Conservation (phyloP, 2,113 vertebrate genomes). For the Zonotrichia leucophrys region DNA sequence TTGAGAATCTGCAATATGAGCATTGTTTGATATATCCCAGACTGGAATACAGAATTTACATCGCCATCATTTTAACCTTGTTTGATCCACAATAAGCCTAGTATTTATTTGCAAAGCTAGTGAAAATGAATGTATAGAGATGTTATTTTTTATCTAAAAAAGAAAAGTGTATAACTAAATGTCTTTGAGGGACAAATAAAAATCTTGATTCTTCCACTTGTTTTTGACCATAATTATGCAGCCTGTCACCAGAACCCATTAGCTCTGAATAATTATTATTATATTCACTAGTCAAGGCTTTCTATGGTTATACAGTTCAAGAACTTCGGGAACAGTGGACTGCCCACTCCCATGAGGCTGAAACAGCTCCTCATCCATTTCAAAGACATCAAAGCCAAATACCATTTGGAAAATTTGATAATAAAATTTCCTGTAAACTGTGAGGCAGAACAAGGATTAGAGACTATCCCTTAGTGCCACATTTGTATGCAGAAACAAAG, state of each 20-base stretch:
- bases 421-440: fast-evolving
- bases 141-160: not conserved
- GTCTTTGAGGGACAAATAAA: not conserved
- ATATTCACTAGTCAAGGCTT: not conserved
- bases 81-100: not conserved
- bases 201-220: not conserved
- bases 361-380: not conserved
- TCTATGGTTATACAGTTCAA: not conserved
- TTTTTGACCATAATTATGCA: not conserved
- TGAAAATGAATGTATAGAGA: not conserved
- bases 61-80: not conserved
- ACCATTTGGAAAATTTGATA: fast-evolving
- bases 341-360: fast-evolving
- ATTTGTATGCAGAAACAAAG: not conserved
- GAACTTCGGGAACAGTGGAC: not conserved
- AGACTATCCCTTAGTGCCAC: not conserved
- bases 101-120: not conserved
- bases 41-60: not conserved
- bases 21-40: not conserved
- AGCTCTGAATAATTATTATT: not conserved
- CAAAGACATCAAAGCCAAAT: not conserved
- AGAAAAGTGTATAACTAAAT: not conserved
- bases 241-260: fast-evolving
- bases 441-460: not conserved
- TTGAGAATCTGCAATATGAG: not conserved